These are phyloP conservation scores for Geopemphigus sp. DNA, from an alignment of 1,140 invertebrate species.

Conservation along the genomic window DNA sequence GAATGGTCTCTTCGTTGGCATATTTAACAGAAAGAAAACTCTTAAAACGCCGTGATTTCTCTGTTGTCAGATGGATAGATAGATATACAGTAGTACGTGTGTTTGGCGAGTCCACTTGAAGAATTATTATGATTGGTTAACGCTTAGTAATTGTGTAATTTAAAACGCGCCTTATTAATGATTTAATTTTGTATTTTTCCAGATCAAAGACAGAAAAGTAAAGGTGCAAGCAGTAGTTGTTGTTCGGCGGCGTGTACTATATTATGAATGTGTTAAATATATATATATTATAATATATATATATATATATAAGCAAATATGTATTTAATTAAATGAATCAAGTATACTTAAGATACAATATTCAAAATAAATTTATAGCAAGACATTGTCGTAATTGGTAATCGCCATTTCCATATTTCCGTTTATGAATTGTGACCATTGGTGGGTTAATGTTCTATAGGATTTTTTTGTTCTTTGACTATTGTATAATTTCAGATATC, in stretches of 20 bases:
- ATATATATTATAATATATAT: not conserved
- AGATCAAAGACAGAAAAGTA: conserved; percentile 94
- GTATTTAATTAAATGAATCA: conserved; percentile 29
- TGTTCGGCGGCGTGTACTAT: conserved; percentile 88
- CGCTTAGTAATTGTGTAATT: too few relatives aligned
- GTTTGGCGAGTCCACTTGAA: too few relatives aligned
- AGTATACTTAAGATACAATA: conserved; percentile 36
- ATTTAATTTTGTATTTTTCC: conserved; percentile 58
- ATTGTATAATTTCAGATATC: conserved; percentile 47
- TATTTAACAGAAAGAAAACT: too few relatives aligned
- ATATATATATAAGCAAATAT: not conserved
- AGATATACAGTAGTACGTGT: too few relatives aligned
- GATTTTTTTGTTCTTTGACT: conserved; percentile 40
- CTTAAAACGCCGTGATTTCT: too few relatives aligned
- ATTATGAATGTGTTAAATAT: conserved; percentile 61
- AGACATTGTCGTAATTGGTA: not conserved
- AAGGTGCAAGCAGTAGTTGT: conserved; percentile 88
- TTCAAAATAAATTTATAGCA: conserved; percentile 17
- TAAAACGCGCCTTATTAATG: not conserved
- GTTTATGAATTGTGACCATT: conserved; percentile 26
- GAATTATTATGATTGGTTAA: too few relatives aligned
- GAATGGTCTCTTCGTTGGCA: too few relatives aligned
- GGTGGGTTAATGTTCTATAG: conserved; percentile 40
- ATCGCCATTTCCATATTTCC: conserved; percentile 22
- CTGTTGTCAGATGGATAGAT: too few relatives aligned